Base-by-base conservation (phyloP, 2,888 invertebrate species). In the Lypha dubia region DNA sequence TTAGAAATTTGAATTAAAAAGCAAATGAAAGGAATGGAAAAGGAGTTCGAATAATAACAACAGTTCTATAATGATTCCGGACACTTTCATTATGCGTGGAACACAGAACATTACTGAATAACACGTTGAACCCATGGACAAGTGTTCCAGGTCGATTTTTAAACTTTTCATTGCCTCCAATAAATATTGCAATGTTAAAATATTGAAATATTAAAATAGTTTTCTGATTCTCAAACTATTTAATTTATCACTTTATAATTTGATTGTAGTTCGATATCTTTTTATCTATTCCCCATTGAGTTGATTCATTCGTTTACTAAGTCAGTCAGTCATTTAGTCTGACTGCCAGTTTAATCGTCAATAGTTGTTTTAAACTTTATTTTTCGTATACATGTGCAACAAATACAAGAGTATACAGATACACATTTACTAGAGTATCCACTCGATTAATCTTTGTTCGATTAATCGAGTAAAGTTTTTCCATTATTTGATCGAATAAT, bases 271-370 rank as follows among this genome's bases (percentile, higher is more conserved):
- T 35, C 41, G 22, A 79, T 71, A 56, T 63, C 35, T 60, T 13
- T 79, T 71, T 79, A 73, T 79, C 71, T 79, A 65, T 73, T 73
- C 49, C 73, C 38, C 71, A 56, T 79, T 73, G 46, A 58, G 22
- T 56, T 53, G 46, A 70, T 63, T 56, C n/a, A 56, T 46, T 22
- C 24, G 11, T 20, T 22, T 24, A 71, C 20, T 22, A 8, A 71
- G 46, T 60, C 17, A n/a, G 35, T 35, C 3, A 58, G 44, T 28
- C 38, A 70, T 44, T 53, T 15, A 3, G 53, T 13, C 13, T 49
- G 35, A 13, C 4, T 51, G 15, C 3, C 28, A 24, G 15, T 38
- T 7, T 20, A n/a, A 44, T 17, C 38, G 11, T 28, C 38, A 17
- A 38, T 51, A 24, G 71, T 56, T 63, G 65, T 32, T 51, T 56